phyloP scores from a whole-genome alignment of 1,140 invertebrate genomes.

The Heliconius melpomene region DNA sequence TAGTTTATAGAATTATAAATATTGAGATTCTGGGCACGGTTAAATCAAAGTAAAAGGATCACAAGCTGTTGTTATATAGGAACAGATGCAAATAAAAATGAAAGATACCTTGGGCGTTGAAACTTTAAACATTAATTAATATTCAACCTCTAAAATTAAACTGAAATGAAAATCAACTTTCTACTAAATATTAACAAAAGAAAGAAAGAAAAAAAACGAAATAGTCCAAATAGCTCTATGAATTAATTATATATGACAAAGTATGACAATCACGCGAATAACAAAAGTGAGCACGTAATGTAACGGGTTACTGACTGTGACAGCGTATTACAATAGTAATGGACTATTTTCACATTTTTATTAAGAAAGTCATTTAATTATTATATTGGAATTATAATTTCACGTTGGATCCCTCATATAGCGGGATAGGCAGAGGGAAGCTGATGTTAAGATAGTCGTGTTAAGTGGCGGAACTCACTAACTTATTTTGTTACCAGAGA shows the following conservation, averaged over 20 bases:
- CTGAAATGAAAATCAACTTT: neutral
- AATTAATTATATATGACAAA: slow-evolving; percentile 3
- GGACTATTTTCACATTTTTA: neutral
- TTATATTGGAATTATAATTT: neutral
- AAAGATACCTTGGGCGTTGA: too few relatives aligned
- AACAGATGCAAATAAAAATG: too few relatives aligned
- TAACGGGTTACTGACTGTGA: slow-evolving; percentile 4
- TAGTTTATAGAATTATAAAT: too few relatives aligned
- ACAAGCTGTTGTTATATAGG: too few relatives aligned
- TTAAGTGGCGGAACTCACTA: too few relatives aligned
- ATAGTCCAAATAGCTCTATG: neutral
- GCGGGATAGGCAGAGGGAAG: too few relatives aligned
- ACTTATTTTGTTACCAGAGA: too few relatives aligned
- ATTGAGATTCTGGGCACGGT: too few relatives aligned
- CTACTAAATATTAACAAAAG: neutral
- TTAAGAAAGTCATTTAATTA: neutral
- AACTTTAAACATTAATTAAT: too few relatives aligned
- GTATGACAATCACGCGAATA: neutral
- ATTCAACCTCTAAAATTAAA: neutral
- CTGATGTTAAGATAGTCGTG: too few relatives aligned
- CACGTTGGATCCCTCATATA: too few relatives aligned
- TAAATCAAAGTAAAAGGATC: too few relatives aligned
- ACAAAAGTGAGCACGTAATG: slow-evolving; percentile 9
- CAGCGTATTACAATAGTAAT: neutral
- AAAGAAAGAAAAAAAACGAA: neutral